Base-by-base conservation (phyloP, 2,888 invertebrate species). In the Punctoribates punctum region DNA sequence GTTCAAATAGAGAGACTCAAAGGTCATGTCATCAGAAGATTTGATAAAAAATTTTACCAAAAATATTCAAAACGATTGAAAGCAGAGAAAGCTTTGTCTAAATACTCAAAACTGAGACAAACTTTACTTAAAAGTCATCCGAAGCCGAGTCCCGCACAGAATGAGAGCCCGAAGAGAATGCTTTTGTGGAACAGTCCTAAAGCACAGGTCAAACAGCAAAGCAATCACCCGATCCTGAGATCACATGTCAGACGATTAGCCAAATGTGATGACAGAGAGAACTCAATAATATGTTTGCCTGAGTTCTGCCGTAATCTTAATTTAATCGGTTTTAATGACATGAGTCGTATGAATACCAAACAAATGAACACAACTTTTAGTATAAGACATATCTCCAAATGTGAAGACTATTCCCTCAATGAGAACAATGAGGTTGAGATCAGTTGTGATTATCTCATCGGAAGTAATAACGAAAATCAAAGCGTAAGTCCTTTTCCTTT, bases 141-240 rank as follows among this genome's bases (percentile, higher is more conserved):
- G n/a, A 4, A 20, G 3, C 57, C 23, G 6, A 51, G n/a, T n/a
- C 8, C 4, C 17, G 17, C 51, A 13, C 6, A 6, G 3, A 60
- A 65, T n/a, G 34, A 29, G 3, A 65, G 65, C 17, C 65, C 65
- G 5, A 27, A 65, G 34, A 29, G 65, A 15, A 65, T 65, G 65
- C 65, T 20, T 34, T 29, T 65, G 17, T 65, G 65, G 65, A 65
- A 6, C 9, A 65, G 34, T 60, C 60, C 60, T 60, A 25, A 60
- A 15, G 2, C 15, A 15, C 34, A 34, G 20, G 2, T 15, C 4
- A 34, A 15, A 34, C 29, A 29, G 17, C 65, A 65, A 65, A 34
- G 1, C n/a, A 65, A 65, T 65, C 34, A 34, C 17, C 57, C 23
- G 25, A 23, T 25, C 20, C 25, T 57, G 25, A 20, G 57, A 57